These are phyloP conservation scores for Peromyscus melanophrys DNA, from an alignment of 2,797 vertebrate genomes.

Conservation along the genomic window DNA sequence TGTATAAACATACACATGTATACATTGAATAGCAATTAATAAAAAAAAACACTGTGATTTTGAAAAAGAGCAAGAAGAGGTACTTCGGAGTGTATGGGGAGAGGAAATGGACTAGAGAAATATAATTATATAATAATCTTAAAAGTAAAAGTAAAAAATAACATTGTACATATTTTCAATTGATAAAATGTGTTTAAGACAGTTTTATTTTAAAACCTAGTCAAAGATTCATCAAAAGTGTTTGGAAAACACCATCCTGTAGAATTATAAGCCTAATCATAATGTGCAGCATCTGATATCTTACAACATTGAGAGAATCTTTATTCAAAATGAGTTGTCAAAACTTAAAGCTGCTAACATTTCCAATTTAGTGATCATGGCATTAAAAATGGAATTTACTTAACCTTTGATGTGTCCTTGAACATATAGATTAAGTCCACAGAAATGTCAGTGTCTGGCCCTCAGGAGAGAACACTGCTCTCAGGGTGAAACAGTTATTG, in stretches of 20 bases:
- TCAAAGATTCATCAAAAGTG: neutral
- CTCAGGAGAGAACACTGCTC: conserved; percentile 46
- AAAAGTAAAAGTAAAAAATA: neutral
- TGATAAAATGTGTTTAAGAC: neutral
- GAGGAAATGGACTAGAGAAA: neutral
- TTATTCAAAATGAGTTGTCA: conserved; percentile 64
- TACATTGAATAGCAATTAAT: neutral
- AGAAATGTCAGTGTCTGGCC: conserved; percentile 69
- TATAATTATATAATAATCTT: neutral
- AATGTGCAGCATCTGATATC: neutral
- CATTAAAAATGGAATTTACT: conserved; percentile 79
- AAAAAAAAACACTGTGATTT: neutral
- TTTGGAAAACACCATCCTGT: neutral
- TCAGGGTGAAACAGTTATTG: conserved; percentile 53
- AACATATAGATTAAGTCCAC: conserved; percentile 70
- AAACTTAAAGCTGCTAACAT: conserved; percentile 69
- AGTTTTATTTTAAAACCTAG: neutral
- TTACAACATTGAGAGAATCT: neutral
- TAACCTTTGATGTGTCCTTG: conserved; percentile 76
- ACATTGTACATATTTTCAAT: neutral
- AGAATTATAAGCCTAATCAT: neutral
- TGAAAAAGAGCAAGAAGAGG: neutral
- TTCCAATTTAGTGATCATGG: conserved; percentile 71
- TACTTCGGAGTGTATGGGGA: neutral
- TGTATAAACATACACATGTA: neutral